These are phyloP conservation scores for Loris lydekkerianus DNA, from an alignment of 2,797 vertebrate genomes.

Conservation along the genomic window DNA sequence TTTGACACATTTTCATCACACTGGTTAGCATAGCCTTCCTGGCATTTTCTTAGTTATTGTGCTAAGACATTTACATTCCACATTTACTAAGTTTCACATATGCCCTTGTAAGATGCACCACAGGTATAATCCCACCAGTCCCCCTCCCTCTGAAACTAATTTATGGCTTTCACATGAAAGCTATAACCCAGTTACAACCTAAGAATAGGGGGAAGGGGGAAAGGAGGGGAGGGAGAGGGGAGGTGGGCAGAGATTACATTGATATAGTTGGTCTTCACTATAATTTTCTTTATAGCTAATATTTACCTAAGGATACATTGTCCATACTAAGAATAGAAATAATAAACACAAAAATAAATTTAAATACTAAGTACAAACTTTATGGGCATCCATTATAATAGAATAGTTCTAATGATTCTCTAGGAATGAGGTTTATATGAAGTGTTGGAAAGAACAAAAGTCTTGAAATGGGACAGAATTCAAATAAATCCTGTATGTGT, in stretches of 20 bases:
- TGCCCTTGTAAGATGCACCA: no score
- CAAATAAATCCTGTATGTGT: not conserved
- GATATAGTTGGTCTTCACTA: not conserved
- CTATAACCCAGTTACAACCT: no score
- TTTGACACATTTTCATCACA: no score
- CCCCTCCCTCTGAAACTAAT: no score
- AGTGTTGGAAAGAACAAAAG: not conserved
- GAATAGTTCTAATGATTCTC: not conserved
- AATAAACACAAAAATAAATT: not conserved
- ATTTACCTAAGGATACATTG: not conserved
- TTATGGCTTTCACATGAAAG: no score
- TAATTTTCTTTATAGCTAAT: not conserved
- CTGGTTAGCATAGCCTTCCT: no score
- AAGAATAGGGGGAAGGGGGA: no score
- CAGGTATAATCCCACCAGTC: no score
- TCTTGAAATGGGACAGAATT: not conserved
- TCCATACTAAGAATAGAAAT: not conserved
- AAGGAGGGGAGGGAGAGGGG: no score
- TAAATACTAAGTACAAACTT: not conserved
- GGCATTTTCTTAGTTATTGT: no score
- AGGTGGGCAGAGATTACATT: not conserved
- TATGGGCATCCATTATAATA: not conserved
- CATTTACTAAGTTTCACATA: no score
- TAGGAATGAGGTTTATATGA: not conserved
- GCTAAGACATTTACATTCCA: no score